phyloP scores from a whole-genome alignment of 2,888 invertebrate genomes.

The Arge pagana region DNA sequence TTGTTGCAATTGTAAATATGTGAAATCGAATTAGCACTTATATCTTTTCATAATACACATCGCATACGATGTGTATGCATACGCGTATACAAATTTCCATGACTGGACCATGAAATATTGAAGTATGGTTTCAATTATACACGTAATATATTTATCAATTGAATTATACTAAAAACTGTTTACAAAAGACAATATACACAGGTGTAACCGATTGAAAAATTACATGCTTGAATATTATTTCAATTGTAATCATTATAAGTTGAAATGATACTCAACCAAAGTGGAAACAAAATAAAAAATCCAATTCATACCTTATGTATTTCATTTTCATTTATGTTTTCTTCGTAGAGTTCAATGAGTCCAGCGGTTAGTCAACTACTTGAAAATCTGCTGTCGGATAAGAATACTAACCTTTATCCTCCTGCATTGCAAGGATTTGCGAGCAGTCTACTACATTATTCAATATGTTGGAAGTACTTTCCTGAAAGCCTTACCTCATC shows the following conservation, averaged over 20 bases:
- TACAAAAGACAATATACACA: too few species aligned
- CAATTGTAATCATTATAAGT: constrained; percentile 1
- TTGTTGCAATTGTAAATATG: too few species aligned
- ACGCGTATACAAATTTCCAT: too few species aligned
- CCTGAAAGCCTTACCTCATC: constrained; percentile 27
- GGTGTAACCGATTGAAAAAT: too few species aligned
- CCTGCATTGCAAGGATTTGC: constrained; percentile 16
- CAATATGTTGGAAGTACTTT: constrained; percentile 29
- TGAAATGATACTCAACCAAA: too few species aligned
- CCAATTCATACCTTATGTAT: constrained; percentile 1
- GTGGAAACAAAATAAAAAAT: background rate
- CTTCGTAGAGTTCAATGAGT: constrained; percentile 1
- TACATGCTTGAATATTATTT: constrained; percentile 3
- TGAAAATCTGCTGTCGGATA: background rate
- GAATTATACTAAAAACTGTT: too few species aligned
- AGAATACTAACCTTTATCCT: background rate
- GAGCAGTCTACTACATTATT: constrained; percentile 24
- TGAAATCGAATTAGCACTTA: too few species aligned
- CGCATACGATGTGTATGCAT: too few species aligned
- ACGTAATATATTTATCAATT: too few species aligned
- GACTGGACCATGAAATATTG: too few species aligned
- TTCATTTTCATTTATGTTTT: background rate
- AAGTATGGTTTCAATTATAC: too few species aligned
- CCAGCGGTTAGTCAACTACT: background rate
- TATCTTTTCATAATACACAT: too few species aligned